Percentiles rank a stretch among this genome's conserved stretches.
Conservation (phyloP, 2,113 vertebrate genomes). For the Centrocercus urophasianus region DNA sequence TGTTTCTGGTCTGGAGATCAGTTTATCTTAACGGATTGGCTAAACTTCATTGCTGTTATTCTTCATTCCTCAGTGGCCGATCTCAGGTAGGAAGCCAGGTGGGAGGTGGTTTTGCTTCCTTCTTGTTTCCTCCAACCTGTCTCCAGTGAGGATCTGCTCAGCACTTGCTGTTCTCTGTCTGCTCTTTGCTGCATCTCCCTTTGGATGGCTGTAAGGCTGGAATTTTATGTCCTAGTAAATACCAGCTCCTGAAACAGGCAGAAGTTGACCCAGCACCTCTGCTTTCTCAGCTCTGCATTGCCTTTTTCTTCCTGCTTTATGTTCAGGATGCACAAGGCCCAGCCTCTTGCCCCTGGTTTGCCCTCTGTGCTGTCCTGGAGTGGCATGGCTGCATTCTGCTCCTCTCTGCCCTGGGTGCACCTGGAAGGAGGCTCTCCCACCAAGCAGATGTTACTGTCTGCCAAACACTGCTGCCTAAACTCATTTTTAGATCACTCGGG, state of each 20-base stretch:
- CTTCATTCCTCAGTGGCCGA: background rate
- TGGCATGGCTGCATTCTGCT: background rate
- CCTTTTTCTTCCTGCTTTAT: background rate
- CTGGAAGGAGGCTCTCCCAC: background rate
- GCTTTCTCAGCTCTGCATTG: background rate
- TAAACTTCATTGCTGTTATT: background rate
- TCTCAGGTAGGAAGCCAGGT: background rate
- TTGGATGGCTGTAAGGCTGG: background rate
- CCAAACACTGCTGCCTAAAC: background rate
- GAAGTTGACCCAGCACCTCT: background rate
- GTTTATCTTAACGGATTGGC: background rate
- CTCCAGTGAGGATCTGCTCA: background rate
- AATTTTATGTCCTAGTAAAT: background rate
- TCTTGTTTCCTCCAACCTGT: background rate
- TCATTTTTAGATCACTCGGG: background rate
- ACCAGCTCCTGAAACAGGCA: background rate
- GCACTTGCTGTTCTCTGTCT: background rate
- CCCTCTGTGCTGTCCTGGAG: background rate
- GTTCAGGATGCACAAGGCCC: accelerated
- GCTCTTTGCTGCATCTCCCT: background rate
- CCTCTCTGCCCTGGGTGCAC: background rate
- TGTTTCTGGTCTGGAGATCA: background rate
- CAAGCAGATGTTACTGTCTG: accelerated
- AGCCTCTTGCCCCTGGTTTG: background rate
- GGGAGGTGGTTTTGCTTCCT: background rate